Percentiles rank a stretch among this genome's conserved stretches.
phyloP scores from a whole-genome alignment of 2,888 invertebrate species.

The Drosophila parthenogenetica region DNA sequence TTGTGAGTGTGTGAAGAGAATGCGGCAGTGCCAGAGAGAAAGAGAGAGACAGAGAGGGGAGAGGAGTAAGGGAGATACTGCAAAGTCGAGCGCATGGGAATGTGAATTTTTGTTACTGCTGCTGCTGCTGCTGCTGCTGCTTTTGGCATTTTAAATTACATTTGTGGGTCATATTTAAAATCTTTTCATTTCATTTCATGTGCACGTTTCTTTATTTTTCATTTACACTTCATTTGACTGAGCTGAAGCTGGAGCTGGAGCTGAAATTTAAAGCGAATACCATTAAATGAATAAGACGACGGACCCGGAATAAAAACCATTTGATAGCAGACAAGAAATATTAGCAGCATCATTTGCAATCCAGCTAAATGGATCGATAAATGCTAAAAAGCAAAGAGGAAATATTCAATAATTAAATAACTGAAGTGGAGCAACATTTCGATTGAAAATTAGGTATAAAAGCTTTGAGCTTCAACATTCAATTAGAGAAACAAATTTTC shows the following conservation, averaged over 20 bases:
- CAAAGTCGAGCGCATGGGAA: constrained; percentile 9
- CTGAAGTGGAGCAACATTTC: constrained; percentile 12
- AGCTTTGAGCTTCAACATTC: constrained; percentile 10
- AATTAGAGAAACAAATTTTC: neutral
- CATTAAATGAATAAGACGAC: constrained; percentile 62
- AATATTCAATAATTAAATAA: constrained; percentile 28
- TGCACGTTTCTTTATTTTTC: constrained; percentile 51
- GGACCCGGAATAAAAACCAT: constrained; percentile 11
- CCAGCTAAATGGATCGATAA: constrained; percentile 20
- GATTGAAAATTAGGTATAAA: neutral
- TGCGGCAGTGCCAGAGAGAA: neutral
- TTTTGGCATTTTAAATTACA: constrained; percentile 62
- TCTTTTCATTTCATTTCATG: constrained; percentile 56
- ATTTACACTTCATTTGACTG: constrained; percentile 63
- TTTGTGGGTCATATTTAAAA: constrained; percentile 69
- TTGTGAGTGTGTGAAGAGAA: constrained; percentile 38
- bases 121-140: constrained; percentile 41
- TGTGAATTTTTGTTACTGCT: constrained; percentile 19
- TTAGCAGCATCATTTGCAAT: constrained; percentile 46
- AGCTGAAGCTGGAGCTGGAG: constrained; percentile 16
- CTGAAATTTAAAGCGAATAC: constrained; percentile 58
- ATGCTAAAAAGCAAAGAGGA: constrained; percentile 2
- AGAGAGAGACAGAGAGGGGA: neutral
- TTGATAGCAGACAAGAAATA: constrained; percentile 47
- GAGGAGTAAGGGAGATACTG: neutral